These are phyloP conservation scores for Neodiprion virginianus DNA, from an alignment of 1,140 invertebrate genomes.

Conservation along the genomic window DNA sequence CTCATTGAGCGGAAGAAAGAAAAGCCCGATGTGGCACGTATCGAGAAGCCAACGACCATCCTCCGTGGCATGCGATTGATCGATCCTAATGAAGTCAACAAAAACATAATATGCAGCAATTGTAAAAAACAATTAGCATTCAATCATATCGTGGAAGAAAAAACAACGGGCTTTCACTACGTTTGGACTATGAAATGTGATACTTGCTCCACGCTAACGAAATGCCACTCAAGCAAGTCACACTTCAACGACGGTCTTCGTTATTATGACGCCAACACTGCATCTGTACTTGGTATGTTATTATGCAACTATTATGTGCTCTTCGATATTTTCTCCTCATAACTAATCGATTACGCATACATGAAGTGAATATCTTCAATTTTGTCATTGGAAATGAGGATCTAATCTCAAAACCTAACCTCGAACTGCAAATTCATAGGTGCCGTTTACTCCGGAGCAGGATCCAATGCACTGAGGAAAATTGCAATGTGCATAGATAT, in stretches of 20 bases:
- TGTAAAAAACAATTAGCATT: constrained; percentile 14
- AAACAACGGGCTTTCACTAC: constrained; percentile 9
- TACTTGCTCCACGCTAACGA: constrained; percentile 6
- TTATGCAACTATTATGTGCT: constrained; percentile 10
- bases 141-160: constrained; percentile 2
- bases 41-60: constrained; percentile 7
- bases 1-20: no score
- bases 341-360: constrained; percentile 1
- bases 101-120: constrained; percentile 13
- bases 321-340: not conserved
- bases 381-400: no score
- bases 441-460: no score
- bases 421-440: no score
- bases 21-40: no score
- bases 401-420: no score
- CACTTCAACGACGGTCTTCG: constrained; percentile 13
- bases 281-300: constrained; percentile 12
- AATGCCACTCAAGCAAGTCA: constrained; percentile 9
- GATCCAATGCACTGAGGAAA: no score
- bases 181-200: constrained; percentile 11
- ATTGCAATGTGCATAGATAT: no score
- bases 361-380: not conserved
- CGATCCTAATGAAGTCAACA: constrained; percentile 12
- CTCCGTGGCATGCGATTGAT: constrained; percentile 13
- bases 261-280: constrained; percentile 15